phyloP scores from a whole-genome alignment of 2,113 vertebrate genomes.

The Lepisosteus oculatus region DNA sequence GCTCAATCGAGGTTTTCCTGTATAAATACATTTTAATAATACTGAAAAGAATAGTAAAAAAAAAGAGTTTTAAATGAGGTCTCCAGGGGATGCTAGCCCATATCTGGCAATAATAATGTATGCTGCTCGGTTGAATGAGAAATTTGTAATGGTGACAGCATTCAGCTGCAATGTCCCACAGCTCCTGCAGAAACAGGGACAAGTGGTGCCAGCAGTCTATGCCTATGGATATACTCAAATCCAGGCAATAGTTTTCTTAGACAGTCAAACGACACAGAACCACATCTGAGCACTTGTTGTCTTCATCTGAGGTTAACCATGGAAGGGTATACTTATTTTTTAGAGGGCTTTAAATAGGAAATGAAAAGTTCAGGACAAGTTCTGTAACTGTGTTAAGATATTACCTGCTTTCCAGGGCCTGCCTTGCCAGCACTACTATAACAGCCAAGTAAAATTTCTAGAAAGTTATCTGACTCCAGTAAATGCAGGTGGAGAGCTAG shows the following conservation, averaged over 20 bases:
- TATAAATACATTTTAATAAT: background rate
- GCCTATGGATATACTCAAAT: background rate
- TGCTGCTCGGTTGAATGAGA: background rate
- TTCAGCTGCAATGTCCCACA: background rate
- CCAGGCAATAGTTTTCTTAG: background rate
- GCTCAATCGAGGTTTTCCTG: no score
- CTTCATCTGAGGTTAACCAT: background rate
- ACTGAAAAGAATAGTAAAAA: background rate
- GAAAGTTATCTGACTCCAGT: no score
- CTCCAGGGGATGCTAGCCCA: background rate
- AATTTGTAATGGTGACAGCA: background rate
- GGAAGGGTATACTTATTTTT: background rate
- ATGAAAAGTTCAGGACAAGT: no score
- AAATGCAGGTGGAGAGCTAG: no score
- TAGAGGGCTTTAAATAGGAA: no score
- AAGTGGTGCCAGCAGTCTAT: background rate
- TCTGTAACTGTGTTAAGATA: no score
- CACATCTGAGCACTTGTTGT: background rate
- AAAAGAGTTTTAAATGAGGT: background rate
- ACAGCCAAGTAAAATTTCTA: no score
- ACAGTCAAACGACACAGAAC: background rate
- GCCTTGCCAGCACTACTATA: no score
- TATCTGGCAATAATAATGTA: background rate
- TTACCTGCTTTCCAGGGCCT: no score
- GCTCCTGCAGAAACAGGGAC: background rate